These are phyloP conservation scores for Tragelaphus buxtoni DNA, from an alignment of 2,113 vertebrate genomes.

Conservation along the genomic window DNA sequence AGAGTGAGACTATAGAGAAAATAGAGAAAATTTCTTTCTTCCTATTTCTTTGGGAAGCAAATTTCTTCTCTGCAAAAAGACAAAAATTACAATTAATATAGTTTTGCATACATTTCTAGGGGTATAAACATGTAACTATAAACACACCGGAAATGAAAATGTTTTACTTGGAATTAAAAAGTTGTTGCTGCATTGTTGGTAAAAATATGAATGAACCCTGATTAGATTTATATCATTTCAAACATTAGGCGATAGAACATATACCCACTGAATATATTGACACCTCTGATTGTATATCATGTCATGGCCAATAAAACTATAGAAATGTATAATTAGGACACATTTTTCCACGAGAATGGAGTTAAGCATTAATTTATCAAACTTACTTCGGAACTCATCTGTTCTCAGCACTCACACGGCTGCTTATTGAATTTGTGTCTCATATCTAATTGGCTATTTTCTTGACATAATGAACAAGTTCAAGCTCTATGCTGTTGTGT, in stretches of 20 bases:
- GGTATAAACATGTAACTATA: background rate
- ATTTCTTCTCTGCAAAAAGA: background rate
- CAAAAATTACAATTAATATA: background rate
- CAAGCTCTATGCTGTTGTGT: background rate
- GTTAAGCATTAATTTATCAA: conserved; percentile 56
- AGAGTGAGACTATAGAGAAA: background rate
- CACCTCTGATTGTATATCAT: conserved; percentile 31
- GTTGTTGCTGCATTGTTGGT: background rate
- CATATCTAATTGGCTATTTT: conserved; percentile 65
- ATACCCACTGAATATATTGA: background rate
- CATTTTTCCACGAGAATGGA: conserved; percentile 47
- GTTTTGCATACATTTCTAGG: background rate
- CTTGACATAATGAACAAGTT: conserved; percentile 43
- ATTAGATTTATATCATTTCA: background rate
- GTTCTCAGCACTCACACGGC: conserved; percentile 18
- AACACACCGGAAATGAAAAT: background rate
- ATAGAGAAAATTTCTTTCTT: background rate
- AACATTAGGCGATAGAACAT: background rate
- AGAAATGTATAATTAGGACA: conserved; percentile 59
- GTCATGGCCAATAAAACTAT: conserved; percentile 57
- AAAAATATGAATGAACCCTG: background rate
- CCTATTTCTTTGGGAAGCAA: background rate
- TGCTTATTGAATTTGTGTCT: conserved; percentile 63
- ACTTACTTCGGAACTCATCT: conserved; percentile 64
- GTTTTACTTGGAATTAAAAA: background rate